phyloP scores from a whole-genome alignment of 2,797 vertebrate genomes.

The Thaleichthys pacificus region DNA sequence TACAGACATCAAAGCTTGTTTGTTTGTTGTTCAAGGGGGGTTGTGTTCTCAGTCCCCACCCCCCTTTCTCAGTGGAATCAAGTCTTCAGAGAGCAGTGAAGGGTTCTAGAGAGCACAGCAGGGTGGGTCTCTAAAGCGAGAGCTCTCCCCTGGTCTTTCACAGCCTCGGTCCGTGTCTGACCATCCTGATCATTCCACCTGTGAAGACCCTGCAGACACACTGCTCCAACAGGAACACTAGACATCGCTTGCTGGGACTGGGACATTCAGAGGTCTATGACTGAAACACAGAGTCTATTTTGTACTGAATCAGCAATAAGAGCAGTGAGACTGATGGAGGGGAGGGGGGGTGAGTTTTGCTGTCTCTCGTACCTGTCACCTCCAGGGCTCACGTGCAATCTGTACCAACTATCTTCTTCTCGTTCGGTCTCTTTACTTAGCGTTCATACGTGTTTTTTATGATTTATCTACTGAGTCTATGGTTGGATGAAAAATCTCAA shows the following conservation, averaged over 20 bases:
- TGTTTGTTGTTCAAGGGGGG: not conserved
- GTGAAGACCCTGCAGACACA: slow-evolving; percentile 17
- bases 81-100: slow-evolving; percentile 30
- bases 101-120: slow-evolving; percentile 22
- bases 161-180: slow-evolving; percentile 48
- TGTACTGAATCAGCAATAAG: slow-evolving; percentile 93
- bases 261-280: slow-evolving; percentile 57
- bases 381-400: slow-evolving; percentile 93
- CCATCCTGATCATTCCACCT: slow-evolving; percentile 64
- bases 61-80: slow-evolving; percentile 32
- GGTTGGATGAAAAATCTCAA: slow-evolving; percentile 31
- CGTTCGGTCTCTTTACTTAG: slow-evolving; percentile 18
- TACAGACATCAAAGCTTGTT: not conserved
- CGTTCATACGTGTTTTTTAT: slow-evolving; percentile 31
- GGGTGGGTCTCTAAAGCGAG: slow-evolving; percentile 6
- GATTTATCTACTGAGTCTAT: slow-evolving; percentile 29
- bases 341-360: slow-evolving; percentile 58
- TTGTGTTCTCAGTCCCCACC: slow-evolving; percentile 24
- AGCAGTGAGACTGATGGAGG: slow-evolving; percentile 57
- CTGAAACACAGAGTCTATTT: slow-evolving; percentile 67
- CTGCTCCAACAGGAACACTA: slow-evolving; percentile 39
- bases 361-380: slow-evolving; percentile 76
- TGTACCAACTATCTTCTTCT: slow-evolving; percentile 59
- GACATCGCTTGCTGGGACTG: slow-evolving; percentile 4
- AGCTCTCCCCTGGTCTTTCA: slow-evolving; percentile 24